Evolutionary conservation across 1,140 invertebrate genomes (phyloP).

Genomic region (Lucilia sericata): DNA sequence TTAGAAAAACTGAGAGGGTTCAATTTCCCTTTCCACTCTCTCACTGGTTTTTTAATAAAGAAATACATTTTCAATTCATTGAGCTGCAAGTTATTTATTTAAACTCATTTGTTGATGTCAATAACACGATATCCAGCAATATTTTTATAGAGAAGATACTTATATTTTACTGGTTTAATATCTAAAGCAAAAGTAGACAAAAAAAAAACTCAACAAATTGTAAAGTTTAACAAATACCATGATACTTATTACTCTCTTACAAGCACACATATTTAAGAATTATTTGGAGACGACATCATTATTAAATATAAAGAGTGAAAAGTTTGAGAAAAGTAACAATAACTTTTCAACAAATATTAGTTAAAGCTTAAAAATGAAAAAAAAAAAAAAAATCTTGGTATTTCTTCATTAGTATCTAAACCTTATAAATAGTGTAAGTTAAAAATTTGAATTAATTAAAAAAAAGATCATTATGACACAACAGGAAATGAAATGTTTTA

Average conservation of each 20-base stretch:
- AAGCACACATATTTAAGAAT: no score
- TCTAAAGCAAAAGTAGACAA: neutral
- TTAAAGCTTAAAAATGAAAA: no score
- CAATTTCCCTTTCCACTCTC: neutral
- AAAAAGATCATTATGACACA: no score
- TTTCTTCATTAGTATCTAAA: neutral
- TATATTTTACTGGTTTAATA: no score
- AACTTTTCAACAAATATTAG: neutral
- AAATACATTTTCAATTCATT: constrained; percentile 44
- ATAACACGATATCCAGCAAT: constrained; percentile 18
- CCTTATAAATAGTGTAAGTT: neutral
- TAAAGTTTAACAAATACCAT: neutral
- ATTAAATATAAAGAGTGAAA: no score
- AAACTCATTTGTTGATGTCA: constrained; percentile 43
- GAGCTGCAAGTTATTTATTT: constrained; percentile 43
- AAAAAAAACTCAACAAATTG: neutral
- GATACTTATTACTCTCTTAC: no score
- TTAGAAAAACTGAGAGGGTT: no score
- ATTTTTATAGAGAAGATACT: neutral
- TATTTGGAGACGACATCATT: no score
- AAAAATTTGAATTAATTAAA: no score
- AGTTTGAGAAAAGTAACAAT: no score
- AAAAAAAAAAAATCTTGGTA: no score
- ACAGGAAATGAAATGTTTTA: neutral
- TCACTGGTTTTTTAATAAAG: constrained; percentile 31